Evolutionary conservation across 2,797 vertebrate species (phyloP), one percentile per base, ranked within the genome.

Genomic region (Pangasius krempfi): DNA sequence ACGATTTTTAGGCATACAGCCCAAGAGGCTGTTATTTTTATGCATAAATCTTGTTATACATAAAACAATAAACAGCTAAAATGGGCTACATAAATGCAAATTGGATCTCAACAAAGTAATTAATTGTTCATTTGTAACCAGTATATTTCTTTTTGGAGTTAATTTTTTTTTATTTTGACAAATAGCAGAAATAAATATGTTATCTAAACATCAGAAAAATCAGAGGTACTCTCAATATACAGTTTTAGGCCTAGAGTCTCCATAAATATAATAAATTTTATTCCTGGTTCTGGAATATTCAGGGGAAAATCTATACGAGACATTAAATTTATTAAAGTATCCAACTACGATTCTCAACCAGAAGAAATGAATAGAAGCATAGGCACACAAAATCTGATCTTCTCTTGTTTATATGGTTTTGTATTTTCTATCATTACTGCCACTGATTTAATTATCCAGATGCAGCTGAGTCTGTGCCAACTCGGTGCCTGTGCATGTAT

Each of bases 391-490:
- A 62, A 60, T 83, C n/a, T 83, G 54, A 81, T 86, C 44, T 50
- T 27, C 40, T 27, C 30, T 89, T 83, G 64, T 73, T 72, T 81
- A 75, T 86, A 47, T 18, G 73, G 54, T 76, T 87, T 86, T 83
- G 8, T 54, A 52, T 82, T 72, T 72, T 52, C 56, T 27, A 9
- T 75, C 47, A 86, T 68, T 66, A 83, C 56, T 40, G 70, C 54
- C 70, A 78, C 47, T 76, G 80, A 84, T 44, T 84, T 83, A 84
- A 86, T 83, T 62, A 80, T 82, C 47, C 87, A 85, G 33, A 72
- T 81, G 40, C 76, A 73, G 56, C 52, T 62, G 68, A 82, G 56
- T 50, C 40, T 20, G 75, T 82, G 84, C 64, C 88, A 86, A 16
- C 20, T 75, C 40, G n/a, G 14, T 70, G 16, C 13, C 60, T 56